Percentiles rank a stretch among this genome's conserved stretches.
Evolutionary conservation across 2,888 invertebrate species (phyloP).

Genomic region (Brachypterus glaber): DNA sequence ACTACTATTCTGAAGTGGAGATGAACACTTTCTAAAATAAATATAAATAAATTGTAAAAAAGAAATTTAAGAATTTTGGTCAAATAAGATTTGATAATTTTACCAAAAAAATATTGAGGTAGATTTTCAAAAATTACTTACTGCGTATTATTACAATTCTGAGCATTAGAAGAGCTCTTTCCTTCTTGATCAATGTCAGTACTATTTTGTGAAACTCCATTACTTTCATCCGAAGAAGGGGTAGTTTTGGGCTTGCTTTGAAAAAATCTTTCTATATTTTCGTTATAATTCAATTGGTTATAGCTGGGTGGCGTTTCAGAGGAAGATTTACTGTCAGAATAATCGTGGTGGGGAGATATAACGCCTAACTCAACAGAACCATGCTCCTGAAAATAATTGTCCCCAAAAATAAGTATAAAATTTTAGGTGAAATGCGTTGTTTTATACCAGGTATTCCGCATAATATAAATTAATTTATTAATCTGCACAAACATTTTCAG

Average conservation of each 20-base stretch:
- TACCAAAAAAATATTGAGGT: no score
- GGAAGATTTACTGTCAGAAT: constrained; percentile 68
- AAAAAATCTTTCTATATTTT: constrained; percentile 57
- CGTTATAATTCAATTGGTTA: constrained; percentile 76
- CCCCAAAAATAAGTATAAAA: neutral
- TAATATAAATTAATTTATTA: no score
- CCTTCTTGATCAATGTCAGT: constrained; percentile 40
- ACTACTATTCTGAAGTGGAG: constrained; percentile 46
- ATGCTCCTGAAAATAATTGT: constrained; percentile 49
- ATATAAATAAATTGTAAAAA: no score
- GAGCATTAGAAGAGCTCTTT: constrained; percentile 27
- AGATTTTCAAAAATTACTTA: no score
- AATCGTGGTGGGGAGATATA: constrained; percentile 76
- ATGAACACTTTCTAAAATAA: constrained; percentile 39
- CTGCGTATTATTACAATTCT: constrained; percentile 31
- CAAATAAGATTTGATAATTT: neutral
- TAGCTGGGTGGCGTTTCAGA: constrained; percentile 74
- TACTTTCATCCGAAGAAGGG: constrained; percentile 45
- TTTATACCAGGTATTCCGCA: no score
- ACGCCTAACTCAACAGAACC: constrained; percentile 76
- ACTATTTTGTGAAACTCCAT: constrained; percentile 33
- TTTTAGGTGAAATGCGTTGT: no score
- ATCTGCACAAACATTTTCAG: no score
- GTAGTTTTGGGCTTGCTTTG: constrained; percentile 57
- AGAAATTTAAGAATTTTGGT: neutral